Conservation (phyloP, 2,113 vertebrate species). For the Cygnus buccinator region DNA sequence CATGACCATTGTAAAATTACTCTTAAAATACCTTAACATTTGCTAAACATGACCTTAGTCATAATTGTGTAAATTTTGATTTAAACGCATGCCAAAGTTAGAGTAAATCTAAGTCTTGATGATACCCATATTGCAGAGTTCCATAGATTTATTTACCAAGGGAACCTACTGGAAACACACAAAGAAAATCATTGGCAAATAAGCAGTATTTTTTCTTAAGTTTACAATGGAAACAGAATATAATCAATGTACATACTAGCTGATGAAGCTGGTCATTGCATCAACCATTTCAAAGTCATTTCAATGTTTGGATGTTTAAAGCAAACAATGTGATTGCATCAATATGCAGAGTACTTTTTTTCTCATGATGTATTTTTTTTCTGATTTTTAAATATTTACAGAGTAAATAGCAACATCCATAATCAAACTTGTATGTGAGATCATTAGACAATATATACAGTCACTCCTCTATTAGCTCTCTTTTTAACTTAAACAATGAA, state of each 20-base stretch:
- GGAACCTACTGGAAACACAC: background rate
- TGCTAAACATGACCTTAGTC: background rate
- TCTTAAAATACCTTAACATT: background rate
- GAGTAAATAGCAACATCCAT: background rate
- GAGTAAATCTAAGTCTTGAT: background rate
- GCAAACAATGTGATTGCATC: too few relatives aligned
- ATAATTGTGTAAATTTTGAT: background rate
- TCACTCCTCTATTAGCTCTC: background rate
- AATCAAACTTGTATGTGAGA: background rate
- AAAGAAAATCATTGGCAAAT: background rate
- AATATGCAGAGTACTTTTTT: background rate
- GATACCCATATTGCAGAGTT: background rate
- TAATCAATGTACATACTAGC: background rate
- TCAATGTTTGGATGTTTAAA: background rate
- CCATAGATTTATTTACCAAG: background rate
- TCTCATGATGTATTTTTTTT: background rate
- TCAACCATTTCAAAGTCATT: background rate
- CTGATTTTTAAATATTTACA: background rate
- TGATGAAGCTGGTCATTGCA: background rate
- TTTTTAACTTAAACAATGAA: conserved; percentile 14
- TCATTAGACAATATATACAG: background rate
- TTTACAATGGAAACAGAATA: background rate
- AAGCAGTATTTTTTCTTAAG: background rate
- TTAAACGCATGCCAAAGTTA: background rate
- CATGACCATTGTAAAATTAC: background rate